A percentile compares a stretch with the other conserved stretches of the same genome.
Conservation (phyloP, 2,113 vertebrate genomes). For the Ammodytes dubius region DNA sequence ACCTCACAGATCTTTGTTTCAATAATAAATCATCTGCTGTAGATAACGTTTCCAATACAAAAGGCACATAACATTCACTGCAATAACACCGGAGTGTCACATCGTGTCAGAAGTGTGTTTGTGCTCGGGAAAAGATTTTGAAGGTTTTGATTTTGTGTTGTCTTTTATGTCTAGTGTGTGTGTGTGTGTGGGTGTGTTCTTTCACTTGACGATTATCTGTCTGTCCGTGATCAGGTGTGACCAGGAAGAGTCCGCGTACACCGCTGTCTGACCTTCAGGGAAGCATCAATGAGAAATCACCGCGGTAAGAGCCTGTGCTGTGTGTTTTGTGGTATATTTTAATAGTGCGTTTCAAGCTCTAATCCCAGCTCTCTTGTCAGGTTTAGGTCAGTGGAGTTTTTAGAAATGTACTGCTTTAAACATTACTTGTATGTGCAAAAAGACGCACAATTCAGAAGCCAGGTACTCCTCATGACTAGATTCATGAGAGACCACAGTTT, state of each 20-base stretch:
- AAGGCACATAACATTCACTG: slow-evolving; percentile 57
- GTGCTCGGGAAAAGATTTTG: slow-evolving; percentile 11
- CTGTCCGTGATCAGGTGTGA: slow-evolving; percentile 86
- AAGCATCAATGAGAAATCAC: slow-evolving; percentile 88
- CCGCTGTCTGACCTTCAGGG: slow-evolving; percentile 96
- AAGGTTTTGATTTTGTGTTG: slow-evolving; percentile 6
- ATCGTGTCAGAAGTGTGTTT: slow-evolving; percentile 35
- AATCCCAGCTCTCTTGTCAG: background rate
- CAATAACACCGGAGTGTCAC: slow-evolving; percentile 54
- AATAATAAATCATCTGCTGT: slow-evolving; percentile 40
- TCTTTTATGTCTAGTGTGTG: slow-evolving; percentile 8
- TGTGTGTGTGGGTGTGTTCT: slow-evolving; percentile 19
- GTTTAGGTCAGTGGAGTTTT: background rate
- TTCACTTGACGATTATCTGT: slow-evolving; percentile 46
- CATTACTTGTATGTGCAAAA: background rate
- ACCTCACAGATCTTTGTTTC: slow-evolving; percentile 46
- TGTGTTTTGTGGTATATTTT: background rate
- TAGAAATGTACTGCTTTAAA: background rate
- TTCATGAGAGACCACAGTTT: background rate
- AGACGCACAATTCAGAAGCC: background rate
- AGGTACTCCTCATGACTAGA: background rate
- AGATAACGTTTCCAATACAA: slow-evolving; percentile 26
- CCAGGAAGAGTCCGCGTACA: slow-evolving; percentile 89
- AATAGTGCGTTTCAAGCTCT: background rate
- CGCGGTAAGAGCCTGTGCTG: slow-evolving; percentile 85